phyloP scores from a whole-genome alignment of 2,888 invertebrate species.

The Drosophila ustulata region DNA sequence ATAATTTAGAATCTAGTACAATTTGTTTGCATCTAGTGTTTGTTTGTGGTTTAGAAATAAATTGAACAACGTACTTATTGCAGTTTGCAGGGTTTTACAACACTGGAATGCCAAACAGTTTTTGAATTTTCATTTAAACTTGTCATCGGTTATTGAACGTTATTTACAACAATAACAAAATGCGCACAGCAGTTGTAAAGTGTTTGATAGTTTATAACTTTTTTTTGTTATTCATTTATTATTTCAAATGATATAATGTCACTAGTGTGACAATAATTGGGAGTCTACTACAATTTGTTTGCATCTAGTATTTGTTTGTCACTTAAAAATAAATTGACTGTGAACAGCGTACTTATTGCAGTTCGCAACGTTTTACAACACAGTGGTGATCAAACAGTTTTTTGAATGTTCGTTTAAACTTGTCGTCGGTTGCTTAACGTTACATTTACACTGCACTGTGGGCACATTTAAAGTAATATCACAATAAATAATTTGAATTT shows the following conservation, averaged over 20 bases:
- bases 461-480: conserved; percentile 69
- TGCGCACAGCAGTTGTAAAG: too few relatives aligned
- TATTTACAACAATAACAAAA: conserved; percentile 12
- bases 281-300: background rate
- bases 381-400: conserved; percentile 11
- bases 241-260: too few relatives aligned
- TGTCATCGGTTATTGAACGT: conserved; percentile 41
- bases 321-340: background rate
- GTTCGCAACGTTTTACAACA: conserved; percentile 33
- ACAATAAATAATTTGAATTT: conserved; percentile 62
- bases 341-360: conserved; percentile 38
- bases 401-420: conserved; percentile 3
- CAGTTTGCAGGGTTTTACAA: conserved; percentile 18
- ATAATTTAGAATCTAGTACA: background rate
- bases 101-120: conserved; percentile 27
- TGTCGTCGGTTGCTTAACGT: conserved; percentile 43
- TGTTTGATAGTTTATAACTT: too few relatives aligned
- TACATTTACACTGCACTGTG: conserved; percentile 32
- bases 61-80: conserved; percentile 35
- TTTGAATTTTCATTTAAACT: conserved; percentile 1
- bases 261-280: too few relatives aligned
- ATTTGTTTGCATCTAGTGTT: background rate
- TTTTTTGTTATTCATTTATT: too few relatives aligned
- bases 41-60: background rate
- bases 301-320: background rate